Evolutionary conservation across 2,888 invertebrate genomes (phyloP).

Genomic region (Strigamia maritima): DNA sequence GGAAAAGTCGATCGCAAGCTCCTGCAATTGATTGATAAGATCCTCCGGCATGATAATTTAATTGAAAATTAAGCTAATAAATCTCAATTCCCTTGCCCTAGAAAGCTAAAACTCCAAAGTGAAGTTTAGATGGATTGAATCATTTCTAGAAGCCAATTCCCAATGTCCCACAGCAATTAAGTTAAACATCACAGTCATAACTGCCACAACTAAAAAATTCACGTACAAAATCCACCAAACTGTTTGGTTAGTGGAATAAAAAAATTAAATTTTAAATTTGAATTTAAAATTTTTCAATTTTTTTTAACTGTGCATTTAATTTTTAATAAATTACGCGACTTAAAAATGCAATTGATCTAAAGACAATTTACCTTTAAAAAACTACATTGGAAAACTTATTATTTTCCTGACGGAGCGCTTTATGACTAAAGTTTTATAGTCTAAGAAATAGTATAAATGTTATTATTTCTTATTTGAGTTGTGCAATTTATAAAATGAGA

Average conservation of each 20-base stretch:
- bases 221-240: not conserved
- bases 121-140: slow-evolving; percentile 22
- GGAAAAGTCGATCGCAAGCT: not conserved
- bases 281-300: not conserved
- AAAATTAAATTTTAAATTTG: not conserved
- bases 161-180: slow-evolving; percentile 20
- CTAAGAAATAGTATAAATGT: no score
- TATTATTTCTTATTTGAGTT: no score
- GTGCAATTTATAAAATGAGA: no score
- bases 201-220: not conserved
- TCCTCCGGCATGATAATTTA: slow-evolving; percentile 22
- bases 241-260: not conserved
- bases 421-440: no score
- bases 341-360: not conserved
- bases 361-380: not conserved
- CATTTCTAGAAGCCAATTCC: slow-evolving; percentile 16
- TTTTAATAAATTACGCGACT: not conserved
- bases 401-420: no score
- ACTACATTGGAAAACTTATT: no score
- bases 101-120: slow-evolving; percentile 11
- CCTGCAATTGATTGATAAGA: slow-evolving; percentile 25
- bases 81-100: slow-evolving; percentile 29
- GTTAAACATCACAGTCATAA: slow-evolving; percentile 25
- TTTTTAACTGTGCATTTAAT: not conserved
- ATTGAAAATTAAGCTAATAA: slow-evolving; percentile 32